Base-by-base conservation (phyloP, 2,113 vertebrate species). In the Macquaria ambigua region DNA sequence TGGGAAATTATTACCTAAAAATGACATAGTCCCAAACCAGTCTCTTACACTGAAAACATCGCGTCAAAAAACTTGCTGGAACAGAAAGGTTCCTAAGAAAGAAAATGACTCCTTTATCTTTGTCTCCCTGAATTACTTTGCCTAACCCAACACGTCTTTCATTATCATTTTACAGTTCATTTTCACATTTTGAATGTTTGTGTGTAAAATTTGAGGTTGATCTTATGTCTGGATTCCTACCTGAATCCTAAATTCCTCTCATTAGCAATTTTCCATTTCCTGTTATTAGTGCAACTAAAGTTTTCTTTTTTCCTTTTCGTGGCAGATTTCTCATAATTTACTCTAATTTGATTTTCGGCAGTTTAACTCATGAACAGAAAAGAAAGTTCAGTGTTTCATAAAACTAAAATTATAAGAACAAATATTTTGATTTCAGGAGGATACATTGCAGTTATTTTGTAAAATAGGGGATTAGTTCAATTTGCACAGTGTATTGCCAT, bases 381-480 rank as follows among this genome's bases (percentile, higher is more conserved):
- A 39, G 31, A 50, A 39, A 28, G 31, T 34, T 41, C 8, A 66
- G 25, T 8, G 41, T 43, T 70, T 15, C n/a, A 58, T 23, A 1
- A 50, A 37, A 41, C 23, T 12, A 21, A 62, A 74, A 50, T 52
- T 25, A 53, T 43, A 18, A 21, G 7, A 71, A 58, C n/a, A n/a
- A 52, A 52, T 21, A 39, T 68, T 73, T 75, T 61, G 43, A 79
- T 62, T 79, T 68, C 21, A 46, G 41, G 28, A 34, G 3, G 21
- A 43, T n/a, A 46, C 43, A 84, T 34, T 56, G 15, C 3, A 37
- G 41, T 46, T 8, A 72, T 61, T 53, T 59, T 15, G 18, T 41
- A 5, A 34, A 72, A 50, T 43, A 10, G 5, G 23, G 28, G 72
- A 66, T 31, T 37, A 8, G 20, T 76, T 46, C 56, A 14, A 85